Conservation (phyloP, 2,113 vertebrate species). For the Saguinus midas region DNA sequence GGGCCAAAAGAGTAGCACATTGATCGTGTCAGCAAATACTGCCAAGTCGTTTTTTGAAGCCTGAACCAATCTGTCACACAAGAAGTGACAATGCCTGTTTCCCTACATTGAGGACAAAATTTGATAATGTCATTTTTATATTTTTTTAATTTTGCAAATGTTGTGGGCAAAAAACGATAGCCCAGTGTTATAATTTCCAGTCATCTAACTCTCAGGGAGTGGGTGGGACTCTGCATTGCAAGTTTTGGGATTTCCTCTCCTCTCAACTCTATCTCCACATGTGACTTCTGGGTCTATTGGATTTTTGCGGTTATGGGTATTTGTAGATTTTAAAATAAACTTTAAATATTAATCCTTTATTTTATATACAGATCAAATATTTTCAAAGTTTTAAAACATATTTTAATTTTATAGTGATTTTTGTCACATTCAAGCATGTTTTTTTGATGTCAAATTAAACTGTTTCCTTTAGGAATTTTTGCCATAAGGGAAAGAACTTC, state of each 20-base stretch:
- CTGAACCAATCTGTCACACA: neutral
- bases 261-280: neutral
- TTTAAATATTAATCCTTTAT: neutral
- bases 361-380: neutral
- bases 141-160: neutral
- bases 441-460: neutral
- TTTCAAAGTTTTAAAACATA: neutral
- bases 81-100: neutral
- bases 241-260: rapidly evolving
- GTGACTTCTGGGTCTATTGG: neutral
- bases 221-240: rapidly evolving
- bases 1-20: neutral
- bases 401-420: slow-evolving; percentile 15
- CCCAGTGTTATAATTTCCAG: neutral
- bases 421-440: neutral
- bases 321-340: neutral
- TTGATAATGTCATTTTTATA: neutral
- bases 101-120: neutral
- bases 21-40: neutral
- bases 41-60: neutral
- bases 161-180: neutral
- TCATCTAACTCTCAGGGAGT: too few species aligned
- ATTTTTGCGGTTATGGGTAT: neutral
- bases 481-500: neutral
- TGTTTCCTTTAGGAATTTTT: neutral